phyloP scores from a whole-genome alignment of 2,113 vertebrate species.

The Eleginops maclovinus region DNA sequence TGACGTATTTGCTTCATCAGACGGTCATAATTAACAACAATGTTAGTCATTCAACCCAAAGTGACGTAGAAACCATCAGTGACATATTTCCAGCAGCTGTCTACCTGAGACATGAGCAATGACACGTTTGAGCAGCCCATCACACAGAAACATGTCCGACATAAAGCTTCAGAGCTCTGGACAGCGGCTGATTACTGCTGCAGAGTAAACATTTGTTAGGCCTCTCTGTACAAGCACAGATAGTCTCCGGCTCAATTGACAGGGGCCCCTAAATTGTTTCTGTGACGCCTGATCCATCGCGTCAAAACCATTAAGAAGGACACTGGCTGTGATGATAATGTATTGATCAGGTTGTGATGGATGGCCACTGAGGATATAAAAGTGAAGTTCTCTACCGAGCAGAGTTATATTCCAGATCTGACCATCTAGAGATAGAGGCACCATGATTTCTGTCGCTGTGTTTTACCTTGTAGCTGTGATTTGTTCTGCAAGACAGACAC shows the following conservation, averaged over 20 bases:
- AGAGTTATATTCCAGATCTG: conserved; percentile 45
- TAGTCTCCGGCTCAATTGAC: conserved; percentile 79
- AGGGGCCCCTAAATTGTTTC: conserved; percentile 74
- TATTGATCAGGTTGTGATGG: conserved; percentile 81
- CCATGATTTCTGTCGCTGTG: conserved; percentile 78
- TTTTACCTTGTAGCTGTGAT: conserved; percentile 76
- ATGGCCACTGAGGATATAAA: conserved; percentile 80
- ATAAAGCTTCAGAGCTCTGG: conserved; percentile 67
- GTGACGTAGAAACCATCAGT: conserved; percentile 32
- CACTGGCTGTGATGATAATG: conserved; percentile 79
- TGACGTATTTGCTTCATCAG: neutral
- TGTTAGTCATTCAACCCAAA: conserved; percentile 9
- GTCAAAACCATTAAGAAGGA: conserved; percentile 78
- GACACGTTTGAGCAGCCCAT: conserved; percentile 52
- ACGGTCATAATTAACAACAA: conserved; percentile 4
- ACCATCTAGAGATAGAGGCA: conserved; percentile 49
- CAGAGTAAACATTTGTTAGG: conserved; percentile 84
- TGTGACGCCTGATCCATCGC: conserved; percentile 74
- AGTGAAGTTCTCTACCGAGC: conserved; percentile 58
- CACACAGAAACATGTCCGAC: conserved; percentile 48
- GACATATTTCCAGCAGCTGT: conserved; percentile 26
- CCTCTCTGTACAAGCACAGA: conserved; percentile 82
- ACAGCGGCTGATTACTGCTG: conserved; percentile 70
- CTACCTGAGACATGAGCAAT: conserved; percentile 60
- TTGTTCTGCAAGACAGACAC: conserved; percentile 67